These are phyloP conservation scores for Thamnophis elegans DNA, from an alignment of 2,797 vertebrate species.

Conservation along the genomic window DNA sequence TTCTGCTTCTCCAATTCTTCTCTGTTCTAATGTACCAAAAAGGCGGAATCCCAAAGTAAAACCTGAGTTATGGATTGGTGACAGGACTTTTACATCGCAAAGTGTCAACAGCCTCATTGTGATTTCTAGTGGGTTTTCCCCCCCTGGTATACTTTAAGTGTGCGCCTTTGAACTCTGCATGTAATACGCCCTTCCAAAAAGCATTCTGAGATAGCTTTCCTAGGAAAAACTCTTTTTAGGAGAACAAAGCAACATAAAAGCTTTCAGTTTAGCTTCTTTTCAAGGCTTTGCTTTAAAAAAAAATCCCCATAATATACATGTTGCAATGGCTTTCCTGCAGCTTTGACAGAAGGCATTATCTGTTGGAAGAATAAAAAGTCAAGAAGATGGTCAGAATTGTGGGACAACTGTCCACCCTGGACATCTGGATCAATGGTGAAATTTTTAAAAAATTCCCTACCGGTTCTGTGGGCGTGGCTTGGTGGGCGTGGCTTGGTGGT, in stretches of 20 bases:
- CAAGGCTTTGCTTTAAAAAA: not conserved
- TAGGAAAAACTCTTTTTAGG: not conserved
- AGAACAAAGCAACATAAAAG: not conserved
- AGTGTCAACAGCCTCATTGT: not conserved
- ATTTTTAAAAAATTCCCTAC: too few relatives aligned
- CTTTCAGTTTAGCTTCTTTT: not conserved
- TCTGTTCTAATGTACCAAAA: not conserved
- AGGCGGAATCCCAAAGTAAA: not conserved
- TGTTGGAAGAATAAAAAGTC: not conserved
- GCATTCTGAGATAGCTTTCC: not conserved
- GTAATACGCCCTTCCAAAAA: constrained; percentile 1
- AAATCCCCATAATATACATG: not conserved
- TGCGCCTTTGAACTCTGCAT: not conserved
- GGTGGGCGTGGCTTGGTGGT: too few relatives aligned
- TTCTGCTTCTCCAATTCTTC: not conserved
- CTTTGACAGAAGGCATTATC: not conserved
- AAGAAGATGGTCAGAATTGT: not conserved
- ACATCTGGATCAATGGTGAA: not conserved
- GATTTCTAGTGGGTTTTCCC: not conserved
- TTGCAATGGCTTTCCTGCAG: not conserved
- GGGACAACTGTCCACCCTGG: not conserved
- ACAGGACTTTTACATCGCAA: not conserved
- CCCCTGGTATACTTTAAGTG: not conserved
- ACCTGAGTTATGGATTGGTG: not conserved
- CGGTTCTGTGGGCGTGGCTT: too few relatives aligned